Base-by-base conservation (phyloP, 2,113 vertebrate genomes). In the Cyanoramphus novaezelandiae region DNA sequence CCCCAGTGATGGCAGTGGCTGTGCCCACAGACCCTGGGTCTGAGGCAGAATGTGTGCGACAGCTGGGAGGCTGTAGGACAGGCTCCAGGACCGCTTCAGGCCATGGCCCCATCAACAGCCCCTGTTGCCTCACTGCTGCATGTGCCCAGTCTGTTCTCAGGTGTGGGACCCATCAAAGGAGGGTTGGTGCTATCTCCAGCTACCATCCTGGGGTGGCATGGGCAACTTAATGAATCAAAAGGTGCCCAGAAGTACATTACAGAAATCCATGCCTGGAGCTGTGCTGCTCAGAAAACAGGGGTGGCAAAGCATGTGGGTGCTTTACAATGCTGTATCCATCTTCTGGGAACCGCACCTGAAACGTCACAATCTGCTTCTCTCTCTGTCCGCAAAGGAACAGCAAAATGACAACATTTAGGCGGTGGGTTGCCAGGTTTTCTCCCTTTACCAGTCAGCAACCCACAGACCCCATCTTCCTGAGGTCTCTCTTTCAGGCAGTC, bases 1-100 rank as follows among this genome's bases (percentile, higher is more conserved):
- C 3, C 6, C 4, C 2, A 1, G 0, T 0, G 3, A 29, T 1
- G 1, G 13, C 16, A 7, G 13, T 8, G 16, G 9, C 21, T 16
- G 14, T 43, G 35, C 19, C 18, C 4, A 1, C 16, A 31, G 35
- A 5, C 35, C 17, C 37, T 15, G 17, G 29, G 6, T 39, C 15
- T 15, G 8, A 59, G 33, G 20, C 33, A n/a, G 55, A n/a, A 59
- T 7, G 23, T 35, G 13, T 35, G 21, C 0, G 0, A 23, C 20
- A 13, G 41, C 24, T 31, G 23, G 46, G 55, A 41, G 24, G 24
- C 23, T 3, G 4, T 29, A 3, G 1, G 24, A 43, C 23, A 20
- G 35, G 37, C 20, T 14, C 33, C 33, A 23, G 13, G 19, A 14
- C 13, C 3, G 11, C 20, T 62, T 74, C 46, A 35, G 43, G 62